A percentile compares a stretch with the other conserved stretches of the same genome.
Evolutionary conservation across 1,140 invertebrate genomes (phyloP).

Genomic region (Mactra quadrangularis): DNA sequence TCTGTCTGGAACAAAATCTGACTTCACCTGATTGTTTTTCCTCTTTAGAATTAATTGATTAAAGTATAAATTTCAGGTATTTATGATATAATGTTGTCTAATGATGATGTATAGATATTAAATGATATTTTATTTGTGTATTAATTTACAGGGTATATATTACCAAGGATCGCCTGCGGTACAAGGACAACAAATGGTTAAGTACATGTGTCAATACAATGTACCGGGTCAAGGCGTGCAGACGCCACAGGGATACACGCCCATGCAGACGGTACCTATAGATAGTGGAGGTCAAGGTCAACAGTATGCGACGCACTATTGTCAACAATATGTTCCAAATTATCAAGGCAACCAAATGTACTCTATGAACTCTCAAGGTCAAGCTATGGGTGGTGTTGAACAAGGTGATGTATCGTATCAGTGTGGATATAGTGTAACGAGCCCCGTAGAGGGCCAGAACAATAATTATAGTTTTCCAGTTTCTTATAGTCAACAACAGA

Average conservation of each 20-base stretch:
- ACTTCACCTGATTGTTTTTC: too few relatives aligned
- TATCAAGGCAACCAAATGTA: slow-evolving; percentile 46
- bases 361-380: slow-evolving; percentile 40
- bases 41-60: too few relatives aligned
- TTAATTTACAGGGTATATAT: slow-evolving; percentile 48
- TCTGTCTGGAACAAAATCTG: too few relatives aligned
- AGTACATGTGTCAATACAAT: slow-evolving; percentile 35
- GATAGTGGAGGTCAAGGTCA: slow-evolving; percentile 19
- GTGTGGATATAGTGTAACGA: slow-evolving; percentile 51
- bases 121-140: too few relatives aligned
- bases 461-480: slow-evolving; percentile 31
- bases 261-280: slow-evolving; percentile 9
- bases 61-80: too few relatives aligned
- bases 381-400: slow-evolving; percentile 1
- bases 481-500: slow-evolving; percentile 48
- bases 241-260: slow-evolving; percentile 1
- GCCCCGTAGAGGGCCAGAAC: slow-evolving; percentile 36
- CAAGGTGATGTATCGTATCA: slow-evolving; percentile 38
- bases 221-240: neutral
- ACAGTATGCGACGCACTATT: slow-evolving; percentile 44
- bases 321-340: slow-evolving; percentile 41
- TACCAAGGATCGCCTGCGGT: slow-evolving; percentile 29
- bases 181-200: slow-evolving; percentile 21
- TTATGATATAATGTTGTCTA: too few relatives aligned
- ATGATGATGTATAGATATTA: too few relatives aligned